A percentile compares a stretch with the other conserved stretches of the same genome.
Evolutionary conservation across 2,113 vertebrate genomes (phyloP).

Genomic region (Ptychochromis oligacanthus): DNA sequence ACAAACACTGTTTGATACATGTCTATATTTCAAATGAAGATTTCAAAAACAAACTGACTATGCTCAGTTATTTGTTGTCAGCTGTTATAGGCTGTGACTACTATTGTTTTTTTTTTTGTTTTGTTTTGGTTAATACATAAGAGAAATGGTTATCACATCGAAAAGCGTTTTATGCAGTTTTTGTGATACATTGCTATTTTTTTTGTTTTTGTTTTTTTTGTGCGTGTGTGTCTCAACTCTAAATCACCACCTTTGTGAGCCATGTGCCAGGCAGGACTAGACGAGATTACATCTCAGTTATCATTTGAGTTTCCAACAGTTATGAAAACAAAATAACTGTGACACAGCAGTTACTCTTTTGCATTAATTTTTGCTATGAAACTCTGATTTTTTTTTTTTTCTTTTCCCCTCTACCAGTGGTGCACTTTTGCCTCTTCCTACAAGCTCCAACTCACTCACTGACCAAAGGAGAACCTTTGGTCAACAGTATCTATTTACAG

Average conservation of each 20-base stretch:
- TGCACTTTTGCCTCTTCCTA: neutral
- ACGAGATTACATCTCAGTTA: neutral
- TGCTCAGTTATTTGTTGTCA: neutral
- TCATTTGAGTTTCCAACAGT: neutral
- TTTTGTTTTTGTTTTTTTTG: no score
- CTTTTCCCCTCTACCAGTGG: neutral
- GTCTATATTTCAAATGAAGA: conserved; percentile 46
- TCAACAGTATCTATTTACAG: neutral
- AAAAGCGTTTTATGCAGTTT: neutral
- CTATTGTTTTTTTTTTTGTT: neutral
- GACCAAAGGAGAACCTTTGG: neutral
- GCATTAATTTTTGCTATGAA: neutral
- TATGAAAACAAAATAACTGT: neutral
- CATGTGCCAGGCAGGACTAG: neutral
- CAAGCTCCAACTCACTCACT: neutral
- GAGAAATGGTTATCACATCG: neutral
- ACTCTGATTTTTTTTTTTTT: neutral
- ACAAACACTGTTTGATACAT: conserved; percentile 30
- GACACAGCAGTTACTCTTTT: neutral
- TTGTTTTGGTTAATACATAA: neutral
- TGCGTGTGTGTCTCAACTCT: no score
- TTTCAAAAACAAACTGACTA: conserved; percentile 38
- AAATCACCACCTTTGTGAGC: neutral
- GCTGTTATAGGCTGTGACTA: neutral
- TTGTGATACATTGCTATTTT: neutral